phyloP scores from a whole-genome alignment of 2,113 vertebrate species.

The Anoplopoma fimbria region DNA sequence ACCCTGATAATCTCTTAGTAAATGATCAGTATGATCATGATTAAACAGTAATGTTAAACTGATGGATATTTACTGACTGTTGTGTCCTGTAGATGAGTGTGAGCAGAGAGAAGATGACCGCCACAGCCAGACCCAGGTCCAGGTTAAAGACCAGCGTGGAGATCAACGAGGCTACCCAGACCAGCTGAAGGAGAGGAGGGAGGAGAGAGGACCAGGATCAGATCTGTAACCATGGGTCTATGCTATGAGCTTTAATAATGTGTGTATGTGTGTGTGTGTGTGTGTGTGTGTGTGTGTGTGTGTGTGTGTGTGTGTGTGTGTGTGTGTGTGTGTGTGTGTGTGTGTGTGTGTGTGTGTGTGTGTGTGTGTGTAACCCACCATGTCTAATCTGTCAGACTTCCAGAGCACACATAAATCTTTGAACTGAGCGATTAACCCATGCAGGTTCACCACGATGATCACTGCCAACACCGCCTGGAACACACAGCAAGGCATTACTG shows the following conservation, averaged over 20 bases:
- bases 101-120: slow-evolving; percentile 86
- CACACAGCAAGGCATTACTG: slow-evolving; percentile 35
- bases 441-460: slow-evolving; percentile 92
- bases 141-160: slow-evolving; percentile 88
- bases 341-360: not conserved
- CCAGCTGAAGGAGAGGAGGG: slow-evolving; percentile 76
- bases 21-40: not conserved
- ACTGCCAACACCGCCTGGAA: slow-evolving; percentile 90
- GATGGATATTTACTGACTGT: slow-evolving; percentile 79
- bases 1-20: not conserved
- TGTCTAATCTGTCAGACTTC: slow-evolving; percentile 89
- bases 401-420: slow-evolving; percentile 87
- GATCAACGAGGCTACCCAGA: slow-evolving; percentile 88
- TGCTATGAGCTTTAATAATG: not conserved
- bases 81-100: slow-evolving; percentile 89
- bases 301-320: not conserved
- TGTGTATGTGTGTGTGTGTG: not conserved
- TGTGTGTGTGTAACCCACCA: slow-evolving; percentile 78
- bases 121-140: slow-evolving; percentile 86
- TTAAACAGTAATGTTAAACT: not conserved
- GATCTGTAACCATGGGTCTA: not conserved
- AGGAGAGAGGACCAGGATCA: not conserved
- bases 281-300: not conserved
- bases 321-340: not conserved
- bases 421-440: slow-evolving; percentile 90